Evolutionary conservation across 1,140 invertebrate species (phyloP).

Genomic region (Calliphora vicina): DNA sequence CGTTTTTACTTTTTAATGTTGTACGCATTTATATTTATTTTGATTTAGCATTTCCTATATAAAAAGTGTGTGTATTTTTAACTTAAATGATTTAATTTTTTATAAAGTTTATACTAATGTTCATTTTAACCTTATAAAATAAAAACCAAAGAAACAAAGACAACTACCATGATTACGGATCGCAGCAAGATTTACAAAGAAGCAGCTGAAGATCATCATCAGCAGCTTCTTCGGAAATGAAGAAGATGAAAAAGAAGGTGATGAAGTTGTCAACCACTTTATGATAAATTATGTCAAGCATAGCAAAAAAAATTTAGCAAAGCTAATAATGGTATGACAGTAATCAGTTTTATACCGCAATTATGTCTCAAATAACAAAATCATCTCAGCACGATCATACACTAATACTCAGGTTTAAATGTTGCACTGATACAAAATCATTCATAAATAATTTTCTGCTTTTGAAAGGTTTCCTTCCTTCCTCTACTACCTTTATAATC

Average conservation of each 20-base stretch:
- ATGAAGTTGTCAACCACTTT: not conserved
- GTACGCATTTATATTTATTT: not conserved
- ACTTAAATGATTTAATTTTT: not conserved
- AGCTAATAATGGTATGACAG: no score
- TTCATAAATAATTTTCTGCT: no score
- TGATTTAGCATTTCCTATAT: not conserved
- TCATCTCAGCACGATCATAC: no score
- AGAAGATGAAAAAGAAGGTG: not conserved
- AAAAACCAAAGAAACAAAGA: not conserved
- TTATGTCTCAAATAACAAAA: no score
- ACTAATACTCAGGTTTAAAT: no score
- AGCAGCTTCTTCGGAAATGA: no score
- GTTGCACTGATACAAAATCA: no score
- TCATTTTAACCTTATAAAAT: not conserved
- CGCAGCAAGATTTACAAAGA: no score
- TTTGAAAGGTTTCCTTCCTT: no score
- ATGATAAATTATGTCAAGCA: not conserved
- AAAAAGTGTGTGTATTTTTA: not conserved
- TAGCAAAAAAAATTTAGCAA: not conserved
- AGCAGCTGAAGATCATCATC: no score
- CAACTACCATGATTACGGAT: not conserved
- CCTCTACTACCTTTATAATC: no score
- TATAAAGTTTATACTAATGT: not conserved
- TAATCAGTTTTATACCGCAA: no score
- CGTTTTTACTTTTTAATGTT: not conserved